phyloP scores from a whole-genome alignment of 2,113 vertebrate genomes.

The Mus musculus region DNA sequence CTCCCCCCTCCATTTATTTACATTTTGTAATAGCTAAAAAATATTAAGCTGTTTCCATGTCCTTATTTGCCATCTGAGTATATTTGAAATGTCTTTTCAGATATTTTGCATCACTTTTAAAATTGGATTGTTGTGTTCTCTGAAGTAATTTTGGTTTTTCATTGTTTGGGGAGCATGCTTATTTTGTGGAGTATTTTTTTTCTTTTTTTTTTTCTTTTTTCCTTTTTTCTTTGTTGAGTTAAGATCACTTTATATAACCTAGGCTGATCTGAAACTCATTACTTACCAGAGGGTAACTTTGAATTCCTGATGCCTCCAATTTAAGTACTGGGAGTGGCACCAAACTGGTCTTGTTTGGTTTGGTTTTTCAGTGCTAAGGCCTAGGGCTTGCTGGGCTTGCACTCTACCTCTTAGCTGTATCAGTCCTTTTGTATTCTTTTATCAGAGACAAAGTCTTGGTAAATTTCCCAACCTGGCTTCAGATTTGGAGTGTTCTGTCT shows the following conservation, averaged over 20 bases:
- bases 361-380: neutral
- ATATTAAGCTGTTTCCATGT: neutral
- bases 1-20: neutral
- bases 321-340: neutral
- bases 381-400: neutral
- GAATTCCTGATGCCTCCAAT: neutral
- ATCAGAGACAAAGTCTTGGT: neutral
- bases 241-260: neutral
- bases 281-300: neutral
- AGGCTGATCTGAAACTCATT: neutral
- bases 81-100: conserved; percentile 32
- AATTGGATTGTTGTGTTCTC: neutral
- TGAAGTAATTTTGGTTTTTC: neutral
- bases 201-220: neutral
- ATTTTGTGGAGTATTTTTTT: too few relatives aligned
- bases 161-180: neutral
- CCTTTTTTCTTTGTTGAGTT: neutral
- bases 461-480: neutral
- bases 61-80: neutral
- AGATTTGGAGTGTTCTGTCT: neutral
- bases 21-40: neutral
- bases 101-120: neutral
- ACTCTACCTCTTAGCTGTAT: neutral
- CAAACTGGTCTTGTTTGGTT: neutral
- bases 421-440: neutral